Evolutionary conservation across 1,140 invertebrate genomes (phyloP), one percentile per base, ranked within the genome.

Genomic region (Patella vulgata): DNA sequence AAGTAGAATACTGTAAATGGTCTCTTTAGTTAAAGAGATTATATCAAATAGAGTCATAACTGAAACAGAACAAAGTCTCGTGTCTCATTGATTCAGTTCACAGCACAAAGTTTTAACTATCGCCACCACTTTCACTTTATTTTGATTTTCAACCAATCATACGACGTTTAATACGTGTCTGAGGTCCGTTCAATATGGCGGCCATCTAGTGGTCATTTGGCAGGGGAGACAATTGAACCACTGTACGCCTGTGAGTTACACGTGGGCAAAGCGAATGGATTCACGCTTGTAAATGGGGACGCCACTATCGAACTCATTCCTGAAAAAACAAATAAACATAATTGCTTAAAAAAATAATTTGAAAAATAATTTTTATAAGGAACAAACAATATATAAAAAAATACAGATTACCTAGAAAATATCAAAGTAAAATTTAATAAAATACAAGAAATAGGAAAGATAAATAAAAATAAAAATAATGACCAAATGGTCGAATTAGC

Each of bases 251-350:
- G 93, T 25, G 90, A 88, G 80, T 90, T 93, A 85, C 93, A 95
- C 42, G 93, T 93, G 21, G 93, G 92, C 77, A 95, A 87, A 63
- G 93, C 92, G 86, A 95, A 95, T 39, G 93, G 93, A 81, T 95
- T 95, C 87, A 95, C 92, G 71, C 90, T 90, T 25, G 89, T 88
- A 85, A 93, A 93, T 25, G 91, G 91, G 40, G 92, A 92, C 23
- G 91, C 90, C 25, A 93, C 91, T 53, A 95, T 86, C 67, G 93
- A 90, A 77, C 91, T 87, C 85, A 89, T 83, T 82, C 88, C 88
- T 89, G 85, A 59, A 72, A 71, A 52, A 57, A 72, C 30, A 70
- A 31, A 44, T 31, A 66, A 23, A 40, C 14, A 59, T 17, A 59
- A n/a, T n/a, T n/a, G n/a, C n/a, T n/a, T n/a, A n/a, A n/a, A n/a